These are phyloP conservation scores for Stegophylla sp. DNA, from an alignment of 2,888 invertebrate species.

Conservation along the genomic window DNA sequence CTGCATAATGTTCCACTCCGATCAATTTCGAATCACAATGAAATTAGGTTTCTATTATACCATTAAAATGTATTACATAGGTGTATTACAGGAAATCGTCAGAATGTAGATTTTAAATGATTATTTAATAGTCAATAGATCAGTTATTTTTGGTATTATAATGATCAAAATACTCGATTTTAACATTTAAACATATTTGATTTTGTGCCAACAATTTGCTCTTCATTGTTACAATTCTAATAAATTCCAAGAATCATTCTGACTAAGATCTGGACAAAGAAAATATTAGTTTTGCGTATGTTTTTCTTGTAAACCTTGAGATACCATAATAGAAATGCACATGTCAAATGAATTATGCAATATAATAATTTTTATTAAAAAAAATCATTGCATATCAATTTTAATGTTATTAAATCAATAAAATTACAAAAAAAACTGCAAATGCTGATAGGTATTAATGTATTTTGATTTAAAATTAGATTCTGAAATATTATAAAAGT, in stretches of 20 bases:
- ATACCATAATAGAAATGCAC: slow-evolving; percentile 37
- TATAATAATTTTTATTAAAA: slow-evolving; percentile 28
- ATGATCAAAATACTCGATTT: slow-evolving; percentile 39
- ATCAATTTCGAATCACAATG: slow-evolving; percentile 45
- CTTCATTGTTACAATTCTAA: slow-evolving; percentile 48
- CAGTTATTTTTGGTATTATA: slow-evolving; percentile 41
- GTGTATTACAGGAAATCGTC: slow-evolving; percentile 40
- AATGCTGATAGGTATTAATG: too few relatives aligned
- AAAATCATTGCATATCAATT: background rate
- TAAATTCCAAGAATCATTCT: slow-evolving; percentile 30
- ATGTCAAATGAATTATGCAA: slow-evolving; percentile 10
- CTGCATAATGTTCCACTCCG: slow-evolving; percentile 53
- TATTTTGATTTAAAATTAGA: too few relatives aligned
- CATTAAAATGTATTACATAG: background rate
- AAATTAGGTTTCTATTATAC: slow-evolving; percentile 24
- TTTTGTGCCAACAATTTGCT: slow-evolving; percentile 53
- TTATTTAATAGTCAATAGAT: slow-evolving; percentile 36
- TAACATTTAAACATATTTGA: slow-evolving; percentile 33
- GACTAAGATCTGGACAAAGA: slow-evolving; percentile 51
- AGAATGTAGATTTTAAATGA: slow-evolving; percentile 32
- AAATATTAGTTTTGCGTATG: slow-evolving; percentile 41
- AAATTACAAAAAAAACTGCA: too few relatives aligned
- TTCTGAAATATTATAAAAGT: too few relatives aligned
- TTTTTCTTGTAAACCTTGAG: slow-evolving; percentile 46
- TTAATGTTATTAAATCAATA: background rate